Evolutionary conservation across 2,113 vertebrate species (phyloP).

Genomic region (Dasyprocta punctata): DNA sequence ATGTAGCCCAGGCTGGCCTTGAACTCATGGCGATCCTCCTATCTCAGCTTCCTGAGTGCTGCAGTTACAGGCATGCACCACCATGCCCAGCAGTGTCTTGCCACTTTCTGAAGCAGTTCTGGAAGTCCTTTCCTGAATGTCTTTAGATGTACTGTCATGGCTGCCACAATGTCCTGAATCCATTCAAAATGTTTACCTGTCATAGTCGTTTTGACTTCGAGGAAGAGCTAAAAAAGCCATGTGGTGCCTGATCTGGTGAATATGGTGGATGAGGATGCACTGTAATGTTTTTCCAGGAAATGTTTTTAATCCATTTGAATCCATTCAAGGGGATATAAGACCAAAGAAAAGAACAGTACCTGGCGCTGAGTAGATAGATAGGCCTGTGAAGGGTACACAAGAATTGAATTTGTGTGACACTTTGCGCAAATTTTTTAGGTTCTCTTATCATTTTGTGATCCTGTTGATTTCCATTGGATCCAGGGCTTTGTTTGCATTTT

Average conservation of each 20-base stretch:
- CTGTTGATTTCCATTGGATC: not conserved
- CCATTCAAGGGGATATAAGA: not conserved
- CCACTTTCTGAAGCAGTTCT: not conserved
- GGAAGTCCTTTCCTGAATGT: not conserved
- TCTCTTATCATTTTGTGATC: not conserved
- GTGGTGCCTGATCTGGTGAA: not conserved
- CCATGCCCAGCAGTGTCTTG: not conserved
- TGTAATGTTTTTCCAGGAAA: not conserved
- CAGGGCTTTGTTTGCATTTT: not conserved
- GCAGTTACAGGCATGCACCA: not conserved
- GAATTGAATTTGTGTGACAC: not conserved
- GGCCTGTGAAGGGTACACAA: not conserved
- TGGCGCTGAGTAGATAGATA: not conserved
- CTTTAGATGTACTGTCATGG: not conserved
- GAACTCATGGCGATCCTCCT: not conserved
- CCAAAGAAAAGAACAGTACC: not conserved
- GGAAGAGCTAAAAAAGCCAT: not conserved
- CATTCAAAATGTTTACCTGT: not conserved
- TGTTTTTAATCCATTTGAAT: not conserved
- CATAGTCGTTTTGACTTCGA: not conserved
- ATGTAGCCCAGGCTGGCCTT: not conserved
- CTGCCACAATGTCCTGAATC: not conserved
- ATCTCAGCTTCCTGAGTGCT: not conserved
- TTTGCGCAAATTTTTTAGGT: not conserved
- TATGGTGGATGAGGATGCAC: not conserved